Evolutionary conservation across 2,888 invertebrate species (phyloP), one percentile per base, ranked within the genome.

Genomic region (Prosopocoilus inquinatus): DNA sequence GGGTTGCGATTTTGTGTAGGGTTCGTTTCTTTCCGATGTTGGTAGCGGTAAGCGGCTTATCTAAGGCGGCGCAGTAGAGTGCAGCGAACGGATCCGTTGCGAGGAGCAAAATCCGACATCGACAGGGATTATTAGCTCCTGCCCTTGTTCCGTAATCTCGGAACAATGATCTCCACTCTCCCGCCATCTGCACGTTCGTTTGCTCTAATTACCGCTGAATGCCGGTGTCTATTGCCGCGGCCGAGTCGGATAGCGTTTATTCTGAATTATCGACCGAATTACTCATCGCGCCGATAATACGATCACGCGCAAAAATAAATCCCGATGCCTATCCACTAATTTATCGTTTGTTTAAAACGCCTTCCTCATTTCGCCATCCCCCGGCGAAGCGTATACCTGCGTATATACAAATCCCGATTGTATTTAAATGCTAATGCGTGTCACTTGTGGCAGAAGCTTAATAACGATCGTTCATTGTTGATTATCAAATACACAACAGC

Each of bases 101-200:
- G 47, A 36, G 47, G 47, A 67, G 66, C 63, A 63, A 71, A 72
- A 71, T 71, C 71, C 68, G 68, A 67, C 69, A 68, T 67, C 64
- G 69, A 67, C 67, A 65, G 67, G 70, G 70, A 71, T 71, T 72
- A 70, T 70, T 69, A 70, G 69, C 67, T 64, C 65, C 67, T 64
- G 62, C 65, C 56, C 53, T 58, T 58, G 55, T 57, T 55, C 55
- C 48, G 55, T 60, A 64, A 62, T 64, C 62, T 61, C 54, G 45
- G 53, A 55, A 58, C 61, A 61, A 64, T 64, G 61, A 64, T 64
- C 59, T 57, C 53, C 57, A 43, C 50, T 53, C 59, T 45, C 57
- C 53, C 47, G 44, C 50, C 53, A 55, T 59, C 57, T 60, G 59
- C 55, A 45, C 50, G 45, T 52, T 56, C 60, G 56, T 58, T 58